A percentile compares a stretch with the other conserved stretches of the same genome.
phyloP scores from a whole-genome alignment of 2,797 vertebrate genomes.

The Chromis chromis region DNA sequence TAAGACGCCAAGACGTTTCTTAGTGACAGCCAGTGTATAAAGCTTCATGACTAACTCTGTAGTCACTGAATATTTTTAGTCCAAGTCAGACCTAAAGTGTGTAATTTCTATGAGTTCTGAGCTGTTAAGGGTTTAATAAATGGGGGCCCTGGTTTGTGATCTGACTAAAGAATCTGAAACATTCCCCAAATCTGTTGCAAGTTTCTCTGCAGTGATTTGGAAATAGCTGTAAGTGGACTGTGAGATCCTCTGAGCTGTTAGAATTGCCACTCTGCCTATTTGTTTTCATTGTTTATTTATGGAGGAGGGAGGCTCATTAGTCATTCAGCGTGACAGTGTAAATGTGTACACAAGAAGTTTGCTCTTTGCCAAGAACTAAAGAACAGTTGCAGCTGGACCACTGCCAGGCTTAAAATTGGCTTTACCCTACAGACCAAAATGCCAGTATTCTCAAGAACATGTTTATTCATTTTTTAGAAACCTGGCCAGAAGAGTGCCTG shows the following conservation, averaged over 20 bases:
- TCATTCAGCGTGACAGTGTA: constrained; percentile 67
- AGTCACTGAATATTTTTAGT: constrained; percentile 34
- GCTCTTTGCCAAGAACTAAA: constrained; percentile 66
- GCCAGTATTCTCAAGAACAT: constrained; percentile 16
- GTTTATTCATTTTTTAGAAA: constrained; percentile 14
- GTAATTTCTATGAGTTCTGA: constrained; percentile 11
- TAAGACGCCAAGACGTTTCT: constrained; percentile 19
- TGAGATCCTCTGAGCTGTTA: constrained; percentile 43
- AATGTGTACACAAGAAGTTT: constrained; percentile 72
- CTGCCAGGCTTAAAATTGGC: constrained; percentile 50
- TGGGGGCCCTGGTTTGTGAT: not conserved
- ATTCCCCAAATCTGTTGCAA: constrained; percentile 5
- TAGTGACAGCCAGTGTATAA: constrained; percentile 27
- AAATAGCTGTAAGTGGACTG: constrained; percentile 48
- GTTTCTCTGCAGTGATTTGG: constrained; percentile 37
- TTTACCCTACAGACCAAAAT: constrained; percentile 31
- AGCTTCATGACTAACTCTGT: constrained; percentile 32
- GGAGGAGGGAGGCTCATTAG: constrained; percentile 66
- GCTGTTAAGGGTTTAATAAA: constrained; percentile 20
- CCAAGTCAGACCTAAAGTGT: constrained; percentile 7
- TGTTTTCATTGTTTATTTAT: constrained; percentile 78
- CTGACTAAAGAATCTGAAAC: constrained; percentile 19
- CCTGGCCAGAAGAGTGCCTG: not conserved
- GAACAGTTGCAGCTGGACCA: constrained; percentile 39
- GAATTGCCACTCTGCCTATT: constrained; percentile 54